phyloP scores from a whole-genome alignment of 1,140 invertebrate species.

The Leptinotarsa lineolata region DNA sequence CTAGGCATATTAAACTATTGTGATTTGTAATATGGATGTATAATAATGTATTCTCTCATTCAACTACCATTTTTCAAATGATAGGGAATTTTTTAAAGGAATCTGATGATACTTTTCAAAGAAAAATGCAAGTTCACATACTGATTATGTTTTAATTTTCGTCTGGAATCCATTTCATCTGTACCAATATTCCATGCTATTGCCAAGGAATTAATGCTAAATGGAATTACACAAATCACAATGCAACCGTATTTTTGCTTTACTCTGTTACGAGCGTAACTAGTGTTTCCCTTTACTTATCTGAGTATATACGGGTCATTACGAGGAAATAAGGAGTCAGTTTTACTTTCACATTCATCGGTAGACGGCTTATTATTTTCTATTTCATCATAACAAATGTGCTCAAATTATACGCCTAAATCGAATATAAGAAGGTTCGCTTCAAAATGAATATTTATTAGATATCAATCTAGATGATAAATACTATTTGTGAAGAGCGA shows the following conservation, averaged over 20 bases:
- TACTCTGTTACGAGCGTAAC: background rate
- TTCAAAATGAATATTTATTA: constrained; percentile 6
- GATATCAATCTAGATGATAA: background rate
- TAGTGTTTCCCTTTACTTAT: constrained; percentile 15
- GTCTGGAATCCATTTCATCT: background rate
- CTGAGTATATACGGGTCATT: constrained; percentile 14
- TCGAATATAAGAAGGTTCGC: background rate
- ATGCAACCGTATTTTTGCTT: background rate
- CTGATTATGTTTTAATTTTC: too few species aligned
- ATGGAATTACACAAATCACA: background rate
- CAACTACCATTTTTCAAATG: too few species aligned
- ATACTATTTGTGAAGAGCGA: background rate
- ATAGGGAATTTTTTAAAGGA: too few species aligned
- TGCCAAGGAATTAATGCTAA: background rate
- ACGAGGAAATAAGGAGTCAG: background rate
- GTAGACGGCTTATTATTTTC: constrained; percentile 13
- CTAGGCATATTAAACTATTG: too few species aligned
- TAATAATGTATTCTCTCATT: too few species aligned
- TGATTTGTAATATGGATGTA: too few species aligned
- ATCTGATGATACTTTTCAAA: too few species aligned
- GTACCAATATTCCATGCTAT: background rate
- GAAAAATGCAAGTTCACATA: too few species aligned
- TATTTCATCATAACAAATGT: constrained; percentile 19
- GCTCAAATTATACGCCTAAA: constrained; percentile 11
- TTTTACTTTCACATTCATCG: constrained; percentile 19